Evolutionary conservation across 23 tunicate genomes (phyloP), one percentile per base, ranked within the genome.

Genomic region (Halocynthia aurantium): DNA sequence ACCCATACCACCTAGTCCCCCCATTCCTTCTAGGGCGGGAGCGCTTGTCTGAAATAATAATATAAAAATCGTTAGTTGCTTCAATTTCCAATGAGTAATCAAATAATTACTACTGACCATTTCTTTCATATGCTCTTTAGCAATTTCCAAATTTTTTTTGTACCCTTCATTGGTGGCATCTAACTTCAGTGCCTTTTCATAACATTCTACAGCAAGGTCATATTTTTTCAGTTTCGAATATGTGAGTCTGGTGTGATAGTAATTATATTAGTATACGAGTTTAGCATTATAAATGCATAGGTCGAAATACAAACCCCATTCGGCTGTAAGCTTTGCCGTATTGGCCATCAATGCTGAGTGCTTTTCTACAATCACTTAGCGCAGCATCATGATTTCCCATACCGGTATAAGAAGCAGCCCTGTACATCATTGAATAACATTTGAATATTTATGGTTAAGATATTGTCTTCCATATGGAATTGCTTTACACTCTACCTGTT

Each of bases 321-420:
- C 98, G 77, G 62, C 94, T 87, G 80, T 80, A 84, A 15, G 94
- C 98, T 68, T 93, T 93, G 81, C 94, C 84, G 69, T 93, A 93
- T 51, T 87, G 54, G 6, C 87, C 78, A 76, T 93, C 98, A 61
- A 93, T 87, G 62, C 80, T 81, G 17, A 93, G 49, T 0, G 98
- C 88, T 64, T 87, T 88, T 67, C 81, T 87, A 70, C 98, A 93
- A 76, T 93, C 98, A 4, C 79, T 80, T 9, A 93, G 55, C 0
- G 98, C 86, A 10, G 80, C 19, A 60, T 87, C 94, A 76, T 57
- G 84, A 56, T 81, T 77, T 53, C 77, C 85, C 71, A 52, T 74
- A 9, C 94, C 93, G 22, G 98, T 93, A 17, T 93, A 87, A 2
- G 98, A 92, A 12, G 98, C 98, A 52, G 98, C 98, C 80, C 98